Base-by-base conservation (phyloP, 2,888 invertebrate species). In the Folsomia manolachei region DNA sequence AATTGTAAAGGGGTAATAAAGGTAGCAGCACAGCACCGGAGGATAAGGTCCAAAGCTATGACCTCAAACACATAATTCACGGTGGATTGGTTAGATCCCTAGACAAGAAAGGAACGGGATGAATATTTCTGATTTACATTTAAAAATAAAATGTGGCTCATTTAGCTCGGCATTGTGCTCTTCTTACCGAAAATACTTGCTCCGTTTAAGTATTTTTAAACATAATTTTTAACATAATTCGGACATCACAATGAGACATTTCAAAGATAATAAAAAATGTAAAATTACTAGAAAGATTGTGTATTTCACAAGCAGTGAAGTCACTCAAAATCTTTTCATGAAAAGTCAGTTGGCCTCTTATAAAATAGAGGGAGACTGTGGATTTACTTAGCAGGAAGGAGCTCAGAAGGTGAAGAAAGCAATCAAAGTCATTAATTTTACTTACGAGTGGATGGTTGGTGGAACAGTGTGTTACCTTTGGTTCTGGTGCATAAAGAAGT, bases 361-460 rank as follows among this genome's bases (percentile, higher is more conserved):
- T 14, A 64, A 64, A 64, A 27, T 64, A 64, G 64, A 64, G 64
- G 64, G 64, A 64, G 64, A 27, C 19, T 64, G 64, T 7, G 26
- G 2, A n/a, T n/a, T 60, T 60, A 4, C 19, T 39, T 39, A 39
- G 39, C n/a, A 39, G 39, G 14, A 9, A n/a, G 14, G 7, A 39
- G 39, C 39, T n/a, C 39, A 39, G 4, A 4, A 39, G 14, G 14
- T 19, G 27, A 27, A 64, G 27, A 64, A 64, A 64, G 64, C 27
- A 64, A 64, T 64, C 64, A 64, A 64, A 64, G 64, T 64, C 39
- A 39, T 39, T 39, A 39, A 39, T 14, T 39, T 39, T 39, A 14
- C n/a, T n/a, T n/a, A n/a, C n/a, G n/a, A n/a, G n/a, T n/a, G n/a
- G n/a, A n/a, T n/a, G n/a, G n/a, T n/a, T n/a, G n/a, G n/a, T n/a